Evolutionary conservation across 2,888 invertebrate species (phyloP).

Genomic region (Ferdinandea cuprea): DNA sequence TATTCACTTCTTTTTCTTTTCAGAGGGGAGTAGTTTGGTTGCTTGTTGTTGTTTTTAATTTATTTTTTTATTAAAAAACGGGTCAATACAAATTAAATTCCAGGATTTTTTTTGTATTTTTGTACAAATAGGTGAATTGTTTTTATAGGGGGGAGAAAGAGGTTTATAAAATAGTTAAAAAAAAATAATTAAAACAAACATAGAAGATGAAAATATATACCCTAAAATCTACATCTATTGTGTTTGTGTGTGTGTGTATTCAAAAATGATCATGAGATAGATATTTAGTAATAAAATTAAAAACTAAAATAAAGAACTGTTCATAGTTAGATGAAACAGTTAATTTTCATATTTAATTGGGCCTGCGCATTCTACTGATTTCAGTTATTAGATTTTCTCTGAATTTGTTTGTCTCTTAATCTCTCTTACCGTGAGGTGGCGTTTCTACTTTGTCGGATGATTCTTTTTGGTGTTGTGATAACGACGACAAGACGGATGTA

Average conservation of each 20-base stretch:
- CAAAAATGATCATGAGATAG: constrained; percentile 21
- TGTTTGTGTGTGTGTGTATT: no score
- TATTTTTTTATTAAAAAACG: constrained; percentile 30
- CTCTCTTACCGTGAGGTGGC: constrained; percentile 67
- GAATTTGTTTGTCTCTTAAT: constrained; percentile 44
- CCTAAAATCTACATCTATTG: constrained; percentile 31
- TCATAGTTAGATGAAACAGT: neutral
- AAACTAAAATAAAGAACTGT: constrained; percentile 23
- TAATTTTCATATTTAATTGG: constrained; percentile 10
- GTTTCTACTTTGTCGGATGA: constrained; percentile 50
- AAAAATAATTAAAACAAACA: no score
- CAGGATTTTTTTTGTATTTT: constrained; percentile 65
- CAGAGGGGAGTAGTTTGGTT: constrained; percentile 21
- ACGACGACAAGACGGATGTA: neutral
- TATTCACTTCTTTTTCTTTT: constrained; percentile 2
- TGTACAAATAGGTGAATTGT: constrained; percentile 70
- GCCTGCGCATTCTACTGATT: constrained; percentile 36
- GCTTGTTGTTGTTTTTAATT: no score
- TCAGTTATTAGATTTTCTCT: constrained; percentile 19
- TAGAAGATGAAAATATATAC: constrained; percentile 31
- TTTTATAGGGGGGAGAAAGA: neutral
- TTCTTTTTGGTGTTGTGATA: constrained; percentile 61
- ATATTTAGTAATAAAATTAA: constrained; percentile 31
- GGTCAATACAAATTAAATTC: constrained; percentile 53
- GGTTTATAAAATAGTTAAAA: constrained; percentile 35